A percentile compares a stretch with the other conserved stretches of the same genome.
phyloP scores from a whole-genome alignment of 2,113 vertebrate genomes.

The Colistium nudipinnis region DNA sequence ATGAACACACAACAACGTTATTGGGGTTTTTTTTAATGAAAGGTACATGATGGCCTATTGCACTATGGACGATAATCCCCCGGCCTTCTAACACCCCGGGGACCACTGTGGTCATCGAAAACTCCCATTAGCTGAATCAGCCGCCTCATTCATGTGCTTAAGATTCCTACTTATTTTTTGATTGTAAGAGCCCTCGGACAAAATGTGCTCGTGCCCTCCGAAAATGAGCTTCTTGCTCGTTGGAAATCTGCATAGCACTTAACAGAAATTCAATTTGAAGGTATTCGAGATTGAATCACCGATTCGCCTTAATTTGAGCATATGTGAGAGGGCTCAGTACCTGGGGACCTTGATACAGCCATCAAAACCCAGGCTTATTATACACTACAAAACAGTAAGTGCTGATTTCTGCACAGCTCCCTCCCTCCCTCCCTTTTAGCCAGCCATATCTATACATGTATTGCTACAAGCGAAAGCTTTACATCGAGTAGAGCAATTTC shows the following conservation, averaged over 20 bases:
- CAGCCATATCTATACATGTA: slow-evolving; percentile 21
- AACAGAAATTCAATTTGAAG: background rate
- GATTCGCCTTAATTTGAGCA: slow-evolving; percentile 16
- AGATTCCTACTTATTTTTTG: slow-evolving; percentile 30
- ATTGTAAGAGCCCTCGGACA: slow-evolving; percentile 40
- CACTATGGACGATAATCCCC: slow-evolving; percentile 51
- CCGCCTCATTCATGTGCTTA: slow-evolving; percentile 41
- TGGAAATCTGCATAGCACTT: slow-evolving; percentile 15
- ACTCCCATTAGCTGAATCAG: slow-evolving; percentile 19
- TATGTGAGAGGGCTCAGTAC: background rate
- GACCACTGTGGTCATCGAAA: slow-evolving; percentile 23
- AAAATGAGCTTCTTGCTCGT: slow-evolving; percentile 30
- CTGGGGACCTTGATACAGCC: slow-evolving; percentile 14
- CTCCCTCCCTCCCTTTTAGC: slow-evolving; percentile 2
- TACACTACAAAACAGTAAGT: slow-evolving; percentile 34
- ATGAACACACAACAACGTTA: slow-evolving; percentile 39
- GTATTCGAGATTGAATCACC: background rate
- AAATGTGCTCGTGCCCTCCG: slow-evolving; percentile 43
- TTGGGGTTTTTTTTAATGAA: slow-evolving; percentile 36
- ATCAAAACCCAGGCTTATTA: slow-evolving; percentile 34
- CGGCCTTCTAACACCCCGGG: slow-evolving; percentile 39
- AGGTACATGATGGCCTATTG: slow-evolving; percentile 60
- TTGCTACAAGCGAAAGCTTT: slow-evolving; percentile 32
- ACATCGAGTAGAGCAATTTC: slow-evolving; percentile 23
- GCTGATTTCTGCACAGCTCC: slow-evolving; percentile 23